Base-by-base conservation (phyloP, 1,140 invertebrate species). In the Ips typographus region DNA sequence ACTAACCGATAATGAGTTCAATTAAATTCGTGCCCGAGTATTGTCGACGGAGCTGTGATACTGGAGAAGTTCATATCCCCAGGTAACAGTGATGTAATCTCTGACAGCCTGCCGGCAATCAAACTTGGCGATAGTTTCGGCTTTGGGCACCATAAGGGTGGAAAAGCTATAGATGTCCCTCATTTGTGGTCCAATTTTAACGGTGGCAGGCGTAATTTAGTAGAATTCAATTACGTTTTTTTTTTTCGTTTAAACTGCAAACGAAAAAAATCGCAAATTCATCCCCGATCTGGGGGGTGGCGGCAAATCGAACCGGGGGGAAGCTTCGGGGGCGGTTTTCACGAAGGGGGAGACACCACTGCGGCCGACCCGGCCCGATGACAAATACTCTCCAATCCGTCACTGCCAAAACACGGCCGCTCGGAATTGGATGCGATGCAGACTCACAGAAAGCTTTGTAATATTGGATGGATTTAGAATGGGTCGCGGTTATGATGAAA, bases 381-480 rank as follows among this genome's bases (percentile, higher is more conserved):
- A 80, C 79, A 80, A 80, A 80, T 80, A 75, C 72, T 73, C 74
- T 78, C 78, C 78, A 78, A 80, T 80, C 79, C 78, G 78, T 80
- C 79, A 80, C 77, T 80, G 79, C 76, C 79, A 79, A 65, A 72
- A 75, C 70, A 73, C 76, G 79, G 78, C 78, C 79, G 79, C 77
- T 79, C 71, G 78, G 78, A 80, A 80, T 80, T 80, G 79, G 79
- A 80, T 80, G 78, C 78, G 77, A 78, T 78, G 78, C 77, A 79
- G 79, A 76, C 78, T 79, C 79, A 79, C 78, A 78, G 78, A 80
- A 80, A 80, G 79, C 78, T 79, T 79, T 78, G 78, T 79, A 79
- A 78, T 79, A 79, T 80, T 75, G 75, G 76, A 73, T 53, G 65
- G 65, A 68, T 22, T 76, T 73, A 77, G 79, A 78, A 71, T 73